Evolutionary conservation across 2,888 invertebrate genomes (phyloP), one percentile per base, ranked within the genome.

Genomic region (Stenodema calcarata): DNA sequence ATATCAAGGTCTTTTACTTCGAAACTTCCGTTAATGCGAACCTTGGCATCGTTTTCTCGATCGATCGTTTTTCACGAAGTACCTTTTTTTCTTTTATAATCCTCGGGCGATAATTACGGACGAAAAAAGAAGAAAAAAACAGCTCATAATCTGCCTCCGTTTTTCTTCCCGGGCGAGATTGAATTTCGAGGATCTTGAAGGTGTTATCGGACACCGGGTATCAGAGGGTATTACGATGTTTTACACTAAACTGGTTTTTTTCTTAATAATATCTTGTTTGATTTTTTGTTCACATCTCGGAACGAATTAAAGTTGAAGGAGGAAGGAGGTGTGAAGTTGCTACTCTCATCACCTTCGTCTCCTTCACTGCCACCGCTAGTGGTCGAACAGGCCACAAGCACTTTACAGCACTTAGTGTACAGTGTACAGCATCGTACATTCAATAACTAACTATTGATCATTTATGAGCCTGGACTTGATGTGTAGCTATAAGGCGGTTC

Each of bases 301-400:
- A 35, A n/a, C 73, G 73, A 73, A 73, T 73, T 73, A 73, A 73
- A 35, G 73, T 73, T 73, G 73, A 73, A 73, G n/a, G 18, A 73
- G 73, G 73, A 73, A 73, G 35, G 73, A 73, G 73, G 73, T 73
- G 73, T 73, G 73, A 73, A 73, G 35, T 23, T 62, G 62, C 62
- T 62, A 23, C 7, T 62, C 23, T 62, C 62, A 23, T 27, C 62
- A 62, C 27, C 62, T 23, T 23, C 18, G n/a, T 54, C 18, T 54
- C 18, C 12, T 18, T 62, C 18, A 23, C 62, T 23, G 11, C 62
- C 62, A 62, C 23, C 0, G 12, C 47, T 47, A 4, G 7, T 47
- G 47, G 47, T 14, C 1, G n/a, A n/a, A n/a, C n/a, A n/a, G n/a
- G n/a, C n/a, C n/a, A n/a, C n/a, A n/a, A n/a, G n/a, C n/a, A n/a